Conservation (phyloP, 2,113 vertebrate genomes). For the Ardeotis arabs region DNA sequence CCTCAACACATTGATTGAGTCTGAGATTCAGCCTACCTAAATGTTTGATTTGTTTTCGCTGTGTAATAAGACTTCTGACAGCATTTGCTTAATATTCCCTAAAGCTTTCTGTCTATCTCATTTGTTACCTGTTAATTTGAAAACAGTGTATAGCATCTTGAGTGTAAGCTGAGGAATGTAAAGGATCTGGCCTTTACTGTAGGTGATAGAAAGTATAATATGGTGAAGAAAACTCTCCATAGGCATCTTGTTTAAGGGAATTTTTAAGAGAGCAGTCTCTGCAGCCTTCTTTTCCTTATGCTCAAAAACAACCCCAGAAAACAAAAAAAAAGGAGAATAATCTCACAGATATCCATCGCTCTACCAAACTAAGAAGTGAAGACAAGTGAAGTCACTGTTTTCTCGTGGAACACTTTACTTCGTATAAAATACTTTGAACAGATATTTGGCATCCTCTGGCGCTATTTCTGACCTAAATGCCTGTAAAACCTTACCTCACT, state of each 20-base stretch:
- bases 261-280: background rate
- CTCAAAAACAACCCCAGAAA: background rate
- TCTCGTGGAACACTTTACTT: constrained; percentile 56
- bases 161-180: background rate
- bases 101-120: background rate
- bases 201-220: background rate
- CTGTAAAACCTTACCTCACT: background rate
- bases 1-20: background rate
- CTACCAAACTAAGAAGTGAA: background rate
- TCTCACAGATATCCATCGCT: background rate
- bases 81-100: background rate
- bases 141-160: background rate
- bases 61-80: background rate
- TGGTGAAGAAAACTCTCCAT: background rate
- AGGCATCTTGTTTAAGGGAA: background rate
- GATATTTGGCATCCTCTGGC: background rate
- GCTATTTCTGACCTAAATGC: background rate
- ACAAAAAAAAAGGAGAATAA: background rate
- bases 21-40: background rate
- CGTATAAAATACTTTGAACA: background rate
- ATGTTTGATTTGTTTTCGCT: background rate
- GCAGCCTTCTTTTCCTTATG: background rate
- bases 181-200: background rate
- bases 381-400: background rate
- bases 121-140: background rate